A percentile compares a stretch with the other conserved stretches of the same genome.
These are phyloP conservation scores for Catocala nupta DNA, from an alignment of 2,888 invertebrate species.

Conservation along the genomic window DNA sequence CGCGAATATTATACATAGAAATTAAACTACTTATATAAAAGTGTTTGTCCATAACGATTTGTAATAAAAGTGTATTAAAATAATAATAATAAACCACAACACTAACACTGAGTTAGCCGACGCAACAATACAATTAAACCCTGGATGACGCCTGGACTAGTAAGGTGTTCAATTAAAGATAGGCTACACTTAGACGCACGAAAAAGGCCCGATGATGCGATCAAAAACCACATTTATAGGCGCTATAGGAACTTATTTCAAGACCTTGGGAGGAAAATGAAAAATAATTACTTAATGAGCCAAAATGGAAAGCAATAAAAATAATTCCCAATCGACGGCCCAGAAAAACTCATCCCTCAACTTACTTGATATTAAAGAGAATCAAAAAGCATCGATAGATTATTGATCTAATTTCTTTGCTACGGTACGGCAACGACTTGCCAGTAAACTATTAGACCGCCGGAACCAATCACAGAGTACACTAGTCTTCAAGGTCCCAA, in stretches of 20 bases:
- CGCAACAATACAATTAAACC: not conserved
- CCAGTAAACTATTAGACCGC: not conserved
- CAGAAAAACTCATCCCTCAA: not conserved
- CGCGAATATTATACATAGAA: too few relatives aligned
- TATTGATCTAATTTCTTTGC: slow-evolving; percentile 2
- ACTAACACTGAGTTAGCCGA: not conserved
- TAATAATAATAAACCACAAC: not conserved
- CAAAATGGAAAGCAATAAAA: slow-evolving; percentile 3
- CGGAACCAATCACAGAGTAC: not conserved
- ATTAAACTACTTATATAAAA: too few relatives aligned
- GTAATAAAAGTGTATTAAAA: too few relatives aligned
- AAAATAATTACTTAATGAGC: not conserved
- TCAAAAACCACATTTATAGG: not conserved
- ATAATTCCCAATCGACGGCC: not conserved
- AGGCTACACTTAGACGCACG: not conserved
- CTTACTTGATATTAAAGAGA: not conserved
- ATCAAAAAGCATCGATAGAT: slow-evolving; percentile 1
- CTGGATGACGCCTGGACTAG: slow-evolving; percentile 11
- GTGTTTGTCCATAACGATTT: too few relatives aligned
- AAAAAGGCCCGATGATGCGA: not conserved
- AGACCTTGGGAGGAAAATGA: not conserved
- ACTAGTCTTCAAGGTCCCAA: not conserved
- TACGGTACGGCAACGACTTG: not conserved
- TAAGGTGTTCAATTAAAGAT: slow-evolving; percentile 2
- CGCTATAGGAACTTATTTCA: slow-evolving; percentile 8